Base-by-base conservation (phyloP, 2,797 vertebrate species). In the Vespertilio murinus region DNA sequence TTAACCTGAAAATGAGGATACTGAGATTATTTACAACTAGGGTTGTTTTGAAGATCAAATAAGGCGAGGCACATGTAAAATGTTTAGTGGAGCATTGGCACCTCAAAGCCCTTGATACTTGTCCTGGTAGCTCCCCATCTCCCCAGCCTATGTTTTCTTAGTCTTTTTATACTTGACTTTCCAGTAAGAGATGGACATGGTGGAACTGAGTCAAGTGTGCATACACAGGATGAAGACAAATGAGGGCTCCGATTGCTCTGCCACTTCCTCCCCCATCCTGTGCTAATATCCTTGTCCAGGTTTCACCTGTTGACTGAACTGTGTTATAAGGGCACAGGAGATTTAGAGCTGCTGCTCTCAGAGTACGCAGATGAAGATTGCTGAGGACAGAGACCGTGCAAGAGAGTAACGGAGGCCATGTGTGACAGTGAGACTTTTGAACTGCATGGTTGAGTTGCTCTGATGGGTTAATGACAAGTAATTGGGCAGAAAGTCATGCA, bases 401-500 rank as follows among this genome's bases (percentile, higher is more conserved):
- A 7, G 2, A 59, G 90, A 88, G 67, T 81, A 83, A 30, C 45
- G 11, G 28, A 96, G 92, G 93, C 93, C 95, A 94, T 93, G 93
- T 94, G 93, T 95, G 88, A 96, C 94, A 86, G 86, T 14, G 86
- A 91, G 95, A 90, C 54, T 89, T 87, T 59, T 79, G 91, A 88
- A 67, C 40, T 91, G 49, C 25, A 65, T 1, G 64, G 94, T 74
- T 96, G 94, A 96, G 83, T 88, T 86, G 78, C 74, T 96, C 74
- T 33, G 56, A 90, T 59, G 70, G 92, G 71, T 87, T 84, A 79
- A 95, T 92, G 67, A 94, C 79, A 94, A 88, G 67, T 70, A 92
- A 97, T 90, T 94, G 90, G 78, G 92, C 93, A 96, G 95, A 96
- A 96, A 96, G 93, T 93, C 92, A 80, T 42, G 78, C 84, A 95